Evolutionary conservation across 2,888 invertebrate species (phyloP), one percentile per base, ranked within the genome.

Genomic region (Cheilosia variabilis): DNA sequence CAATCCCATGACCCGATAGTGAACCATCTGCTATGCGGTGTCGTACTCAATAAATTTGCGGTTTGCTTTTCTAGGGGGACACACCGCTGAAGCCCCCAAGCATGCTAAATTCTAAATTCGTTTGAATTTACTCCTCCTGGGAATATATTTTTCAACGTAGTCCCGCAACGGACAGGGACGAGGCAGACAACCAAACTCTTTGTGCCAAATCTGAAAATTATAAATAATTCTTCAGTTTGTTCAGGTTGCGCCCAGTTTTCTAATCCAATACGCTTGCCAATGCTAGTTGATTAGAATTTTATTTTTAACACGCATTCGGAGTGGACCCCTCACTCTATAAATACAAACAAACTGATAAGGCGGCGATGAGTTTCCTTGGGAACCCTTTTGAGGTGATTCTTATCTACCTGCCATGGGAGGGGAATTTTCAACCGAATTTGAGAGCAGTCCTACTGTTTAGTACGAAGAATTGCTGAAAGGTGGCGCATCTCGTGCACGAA

Each of bases 1-100:
- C 80, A 81, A 86, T 86, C 81, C 86, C 81, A 81, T 80, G 81
- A 77, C 81, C 80, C 57, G 66, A 62, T 50, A 62, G 71, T 72
- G 76, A 86, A 75, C 80, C 71, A 76, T 80, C 80, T 71, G 79
- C 57, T 79, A 45, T 52, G 78, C n/a, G 17, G 19, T 24, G 69
- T 41, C 34, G 24, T 37, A 37, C 37, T 13, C 37, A 13, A 37
- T 37, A 17, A 22, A 50, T 71, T 60, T 50, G 71, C 9, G 72
- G 60, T 72, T 52, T 65, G 19, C 52, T 15, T 37, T 31, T 50
- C 50, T 24, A 65, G 31, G 19, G 53, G 27, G 27, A 27, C 13
- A 17, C n/a, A 6, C 50, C 13, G 5, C 13, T 37, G 9, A 47
- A 34, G 5, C 31, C 24, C 15, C 68, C 10, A n/a, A 53, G 47